Base-by-base conservation (phyloP, 1,140 invertebrate genomes). In the Delia radicum region DNA sequence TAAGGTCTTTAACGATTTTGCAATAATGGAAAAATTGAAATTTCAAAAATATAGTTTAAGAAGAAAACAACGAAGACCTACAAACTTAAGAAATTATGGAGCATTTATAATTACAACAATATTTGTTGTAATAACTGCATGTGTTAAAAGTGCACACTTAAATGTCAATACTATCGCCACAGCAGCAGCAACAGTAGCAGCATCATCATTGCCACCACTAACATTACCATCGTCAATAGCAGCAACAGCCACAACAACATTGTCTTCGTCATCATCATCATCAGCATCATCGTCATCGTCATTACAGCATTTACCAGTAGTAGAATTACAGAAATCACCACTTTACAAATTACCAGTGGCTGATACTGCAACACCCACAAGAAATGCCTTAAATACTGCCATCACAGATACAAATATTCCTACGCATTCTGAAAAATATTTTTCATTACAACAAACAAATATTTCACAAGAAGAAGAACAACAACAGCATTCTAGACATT, bases 61-160 rank as follows among this genome's bases (percentile, higher is more conserved):
- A 15, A 69, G 65, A 24, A 69, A 31, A 33, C 65, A 69, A 69
- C 65, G 65, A 69, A 15, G 29, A 69, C 65, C 33, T 21, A 69
- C 31, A 8, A 85, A 78, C 75, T 82, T 74, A 72, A 77, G 77
- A 4, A 85, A 85, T 78, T 85, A 80, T 62, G 81, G 29, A 69
- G 65, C 77, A 46, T 74, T 85, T 61, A 75, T 85, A 69, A 26
- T 83, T 77, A 78, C 77, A 74, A 80, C 77, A 24, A 79, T 75
- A 13, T 55, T 84, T 71, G 72, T 85, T 77, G 78, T 84, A 55
- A 73, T 85, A 78, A 84, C 85, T 72, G 81, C 82, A 42, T 78
- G 82, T 76, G 76, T 77, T 78, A 85, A 81, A 77, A 85, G 80
- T 77, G 79, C 81, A 42, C 78, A 82, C 65, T 42, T 81, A 21